These are phyloP conservation scores for Calycopis cecrops DNA, from an alignment of 1,140 invertebrate species.

Conservation along the genomic window DNA sequence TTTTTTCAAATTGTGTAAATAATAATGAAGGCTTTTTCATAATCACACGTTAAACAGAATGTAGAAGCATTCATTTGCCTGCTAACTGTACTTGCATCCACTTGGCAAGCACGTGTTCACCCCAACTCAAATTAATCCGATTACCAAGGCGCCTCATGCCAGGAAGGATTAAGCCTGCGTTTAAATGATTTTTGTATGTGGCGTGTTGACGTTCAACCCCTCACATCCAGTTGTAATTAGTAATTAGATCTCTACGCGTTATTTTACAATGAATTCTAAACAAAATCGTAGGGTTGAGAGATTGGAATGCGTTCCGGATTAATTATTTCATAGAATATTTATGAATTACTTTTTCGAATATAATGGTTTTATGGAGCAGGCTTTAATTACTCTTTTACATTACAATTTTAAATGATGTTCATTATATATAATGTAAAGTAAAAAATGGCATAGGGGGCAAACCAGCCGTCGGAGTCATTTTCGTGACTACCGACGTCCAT, in stretches of 20 bases:
- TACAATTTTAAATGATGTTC: background rate
- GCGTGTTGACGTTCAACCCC: slow-evolving; percentile 49
- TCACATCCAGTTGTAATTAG: slow-evolving; percentile 41
- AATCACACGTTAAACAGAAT: background rate
- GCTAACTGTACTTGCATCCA: background rate
- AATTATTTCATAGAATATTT: slow-evolving; percentile 8
- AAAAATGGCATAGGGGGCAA: too few relatives aligned
- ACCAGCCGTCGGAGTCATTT: too few relatives aligned
- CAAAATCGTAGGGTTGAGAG: slow-evolving; percentile 31
- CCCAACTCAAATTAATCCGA: slow-evolving; percentile 54
- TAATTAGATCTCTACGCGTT: slow-evolving; percentile 50
- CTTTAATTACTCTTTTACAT: background rate
- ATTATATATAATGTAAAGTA: too few relatives aligned
- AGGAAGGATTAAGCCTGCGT: slow-evolving; percentile 44
- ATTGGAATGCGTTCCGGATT: background rate
- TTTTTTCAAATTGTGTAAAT: too few relatives aligned
- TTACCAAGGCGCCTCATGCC: slow-evolving; percentile 53
- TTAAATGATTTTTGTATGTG: slow-evolving; percentile 67
- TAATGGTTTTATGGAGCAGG: background rate
- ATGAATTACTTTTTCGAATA: background rate
- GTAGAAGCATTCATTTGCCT: too few relatives aligned
- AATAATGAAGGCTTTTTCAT: too few relatives aligned
- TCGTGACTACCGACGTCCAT: too few relatives aligned
- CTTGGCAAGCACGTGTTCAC: slow-evolving; percentile 16
- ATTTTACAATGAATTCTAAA: slow-evolving; percentile 58